phyloP scores from a whole-genome alignment of 2,113 vertebrate genomes.

The Carassius gibelio region DNA sequence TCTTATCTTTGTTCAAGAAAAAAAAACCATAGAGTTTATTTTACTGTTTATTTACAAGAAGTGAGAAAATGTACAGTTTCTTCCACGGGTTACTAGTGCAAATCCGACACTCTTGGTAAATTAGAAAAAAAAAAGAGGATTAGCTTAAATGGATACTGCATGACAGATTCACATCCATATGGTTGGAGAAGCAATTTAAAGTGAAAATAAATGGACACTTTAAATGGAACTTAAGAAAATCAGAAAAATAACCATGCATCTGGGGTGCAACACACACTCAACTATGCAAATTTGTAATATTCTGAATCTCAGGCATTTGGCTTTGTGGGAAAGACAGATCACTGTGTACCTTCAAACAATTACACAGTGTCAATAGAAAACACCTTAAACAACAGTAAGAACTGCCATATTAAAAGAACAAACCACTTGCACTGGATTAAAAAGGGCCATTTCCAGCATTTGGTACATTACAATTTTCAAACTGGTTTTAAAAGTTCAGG shows the following conservation, averaged over 20 bases:
- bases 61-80: conserved; percentile 96
- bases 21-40: conserved; percentile 36
- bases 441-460: neutral
- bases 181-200: conserved; percentile 52
- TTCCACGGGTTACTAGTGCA: conserved; percentile 98
- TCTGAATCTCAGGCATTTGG: neutral
- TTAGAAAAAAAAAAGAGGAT: conserved; percentile 68
- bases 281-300: conserved; percentile 13
- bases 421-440: conserved; percentile 6
- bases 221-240: conserved; percentile 33
- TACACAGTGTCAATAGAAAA: conserved; percentile 8
- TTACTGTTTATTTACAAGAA: conserved; percentile 93
- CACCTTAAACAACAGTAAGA: neutral
- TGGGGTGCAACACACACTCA: neutral
- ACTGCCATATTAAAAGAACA: conserved; percentile 5
- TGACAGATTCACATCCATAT: conserved; percentile 57
- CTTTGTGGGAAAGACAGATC: neutral
- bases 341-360: neutral
- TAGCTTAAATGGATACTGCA: conserved; percentile 58
- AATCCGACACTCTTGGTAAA: conserved; percentile 80
- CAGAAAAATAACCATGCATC: conserved; percentile 32
- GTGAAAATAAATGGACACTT: conserved; percentile 33
- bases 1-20: conserved; percentile 20
- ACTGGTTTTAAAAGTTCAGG: neutral
- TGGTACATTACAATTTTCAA: neutral